These are phyloP conservation scores for Panthera uncia DNA, from an alignment of 2,113 vertebrate genomes.

Conservation along the genomic window DNA sequence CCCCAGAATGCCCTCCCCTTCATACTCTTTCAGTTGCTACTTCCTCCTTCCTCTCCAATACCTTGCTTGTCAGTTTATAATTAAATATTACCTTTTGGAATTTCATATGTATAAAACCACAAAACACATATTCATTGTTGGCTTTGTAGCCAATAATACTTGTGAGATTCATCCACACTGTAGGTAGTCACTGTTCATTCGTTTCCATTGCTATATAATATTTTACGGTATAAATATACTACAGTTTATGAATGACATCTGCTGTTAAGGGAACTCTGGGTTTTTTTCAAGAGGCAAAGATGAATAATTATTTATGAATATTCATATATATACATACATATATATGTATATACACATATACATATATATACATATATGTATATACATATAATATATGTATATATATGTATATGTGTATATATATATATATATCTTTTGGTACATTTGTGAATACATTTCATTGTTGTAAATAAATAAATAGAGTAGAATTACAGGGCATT, in stretches of 20 bases:
- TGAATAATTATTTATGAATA: not conserved
- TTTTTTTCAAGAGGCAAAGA: not conserved
- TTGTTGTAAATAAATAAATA: not conserved
- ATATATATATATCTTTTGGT: not conserved
- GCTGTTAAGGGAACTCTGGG: not conserved
- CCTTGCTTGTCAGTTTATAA: not conserved
- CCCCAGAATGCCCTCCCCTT: too few relatives aligned
- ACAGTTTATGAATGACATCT: not conserved
- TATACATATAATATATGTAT: too few relatives aligned
- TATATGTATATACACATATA: too few relatives aligned
- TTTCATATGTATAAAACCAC: not conserved
- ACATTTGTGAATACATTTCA: not conserved
- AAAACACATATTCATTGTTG: not conserved
- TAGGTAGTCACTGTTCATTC: not conserved
- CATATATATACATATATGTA: too few relatives aligned
- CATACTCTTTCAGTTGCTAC: accelerated
- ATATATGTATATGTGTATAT: too few relatives aligned
- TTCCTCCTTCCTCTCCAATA: not conserved
- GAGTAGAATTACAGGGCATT: not conserved
- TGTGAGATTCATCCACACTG: not conserved
- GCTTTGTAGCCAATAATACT: not conserved
- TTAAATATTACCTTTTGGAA: not conserved
- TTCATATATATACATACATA: too few relatives aligned
- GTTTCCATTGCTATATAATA: too few relatives aligned
- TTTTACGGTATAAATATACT: not conserved